A percentile compares a stretch with the other conserved stretches of the same genome.
Evolutionary conservation across 2,797 vertebrate genomes (phyloP).

Genomic region (Sebastes reedi): DNA sequence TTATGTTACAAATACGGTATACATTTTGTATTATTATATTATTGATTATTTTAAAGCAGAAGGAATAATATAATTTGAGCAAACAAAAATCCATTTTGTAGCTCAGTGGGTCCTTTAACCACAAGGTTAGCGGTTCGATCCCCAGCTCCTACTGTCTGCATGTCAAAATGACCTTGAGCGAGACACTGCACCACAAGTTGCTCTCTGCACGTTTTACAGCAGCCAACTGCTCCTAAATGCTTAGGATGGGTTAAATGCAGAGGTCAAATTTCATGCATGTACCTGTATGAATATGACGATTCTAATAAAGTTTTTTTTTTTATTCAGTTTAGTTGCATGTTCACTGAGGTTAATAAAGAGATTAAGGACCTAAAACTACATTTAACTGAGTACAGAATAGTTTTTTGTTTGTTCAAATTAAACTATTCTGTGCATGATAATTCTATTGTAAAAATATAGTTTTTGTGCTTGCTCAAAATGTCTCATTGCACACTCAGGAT

Average conservation of each 20-base stretch:
- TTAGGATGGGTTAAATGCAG: too few relatives aligned
- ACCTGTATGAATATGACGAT: too few relatives aligned
- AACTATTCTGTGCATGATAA: not conserved
- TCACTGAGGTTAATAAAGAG: not conserved
- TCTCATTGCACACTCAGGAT: not conserved
- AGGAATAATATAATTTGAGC: not conserved
- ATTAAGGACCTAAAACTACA: not conserved
- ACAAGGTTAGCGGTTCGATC: too few relatives aligned
- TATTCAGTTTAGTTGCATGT: too few relatives aligned
- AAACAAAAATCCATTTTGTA: not conserved
- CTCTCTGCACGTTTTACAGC: too few relatives aligned
- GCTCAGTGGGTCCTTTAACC: too few relatives aligned
- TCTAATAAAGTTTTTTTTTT: too few relatives aligned
- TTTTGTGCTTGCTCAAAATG: not conserved
- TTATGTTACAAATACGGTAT: not conserved
- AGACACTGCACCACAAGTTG: too few relatives aligned
- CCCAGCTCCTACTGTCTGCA: too few relatives aligned
- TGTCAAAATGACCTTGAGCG: too few relatives aligned
- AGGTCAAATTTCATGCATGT: too few relatives aligned
- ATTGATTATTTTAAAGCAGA: not conserved
- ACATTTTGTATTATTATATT: not conserved
- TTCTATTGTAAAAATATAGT: not conserved
- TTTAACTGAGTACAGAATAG: not conserved
- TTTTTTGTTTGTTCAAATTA: not conserved
- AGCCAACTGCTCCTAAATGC: too few relatives aligned